Percentiles rank a stretch among this genome's conserved stretches.
Conservation (phyloP, 92 coral and sea anemone species). For the Epizoanthus illoricatus region DNA sequence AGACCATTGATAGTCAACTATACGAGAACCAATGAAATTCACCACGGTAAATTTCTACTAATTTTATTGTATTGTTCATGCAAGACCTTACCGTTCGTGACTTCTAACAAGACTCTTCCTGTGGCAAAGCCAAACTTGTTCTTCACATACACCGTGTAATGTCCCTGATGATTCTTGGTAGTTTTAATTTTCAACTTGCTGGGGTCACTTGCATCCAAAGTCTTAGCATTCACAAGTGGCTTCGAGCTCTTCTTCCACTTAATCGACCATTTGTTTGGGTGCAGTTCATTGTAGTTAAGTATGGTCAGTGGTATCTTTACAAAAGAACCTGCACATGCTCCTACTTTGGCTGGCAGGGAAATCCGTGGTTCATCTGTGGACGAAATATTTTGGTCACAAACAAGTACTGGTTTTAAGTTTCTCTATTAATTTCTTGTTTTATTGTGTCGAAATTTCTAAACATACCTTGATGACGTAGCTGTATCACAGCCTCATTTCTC, state of each 20-base stretch:
- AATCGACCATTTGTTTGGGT: constrained; percentile 49
- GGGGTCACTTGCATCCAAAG: constrained; percentile 42
- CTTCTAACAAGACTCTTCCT: constrained; percentile 48
- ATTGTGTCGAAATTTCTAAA: not conserved
- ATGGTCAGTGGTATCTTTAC: constrained; percentile 40
- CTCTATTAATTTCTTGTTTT: too few relatives aligned
- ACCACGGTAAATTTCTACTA: too few relatives aligned
- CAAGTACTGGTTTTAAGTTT: too few relatives aligned
- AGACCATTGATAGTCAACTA: too few relatives aligned
- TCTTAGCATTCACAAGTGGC: constrained; percentile 15
- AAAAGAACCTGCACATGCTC: constrained; percentile 49
- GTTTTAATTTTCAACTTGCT: constrained; percentile 36
- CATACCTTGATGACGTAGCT: constrained; percentile 67
- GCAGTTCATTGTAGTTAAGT: constrained; percentile 33
- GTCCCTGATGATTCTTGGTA: constrained; percentile 20
- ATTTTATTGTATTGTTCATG: too few relatives aligned
- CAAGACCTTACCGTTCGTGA: constrained; percentile 38
- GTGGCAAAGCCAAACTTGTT: constrained; percentile 80
- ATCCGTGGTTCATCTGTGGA: constrained; percentile 74
- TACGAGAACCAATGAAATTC: too few relatives aligned
- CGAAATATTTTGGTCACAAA: too few relatives aligned
- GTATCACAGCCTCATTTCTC: constrained; percentile 65
- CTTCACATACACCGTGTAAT: constrained; percentile 65
- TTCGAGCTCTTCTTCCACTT: constrained; percentile 42
- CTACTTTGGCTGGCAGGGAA: constrained; percentile 56